These are phyloP conservation scores for Albula goreensis DNA, from an alignment of 2,113 vertebrate species.

Conservation along the genomic window DNA sequence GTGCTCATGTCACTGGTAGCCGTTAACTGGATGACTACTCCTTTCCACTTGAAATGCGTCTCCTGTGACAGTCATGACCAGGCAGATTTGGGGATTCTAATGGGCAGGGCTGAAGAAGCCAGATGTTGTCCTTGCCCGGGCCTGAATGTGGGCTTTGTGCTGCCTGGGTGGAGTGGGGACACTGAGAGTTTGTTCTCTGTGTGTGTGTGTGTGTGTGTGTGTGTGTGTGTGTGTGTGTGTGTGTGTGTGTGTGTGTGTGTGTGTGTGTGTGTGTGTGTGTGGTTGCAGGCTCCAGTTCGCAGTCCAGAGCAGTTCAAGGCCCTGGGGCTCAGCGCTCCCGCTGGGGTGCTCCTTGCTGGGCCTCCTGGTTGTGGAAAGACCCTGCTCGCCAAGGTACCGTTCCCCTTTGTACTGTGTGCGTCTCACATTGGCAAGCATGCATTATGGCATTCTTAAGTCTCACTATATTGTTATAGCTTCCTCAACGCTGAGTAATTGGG, in stretches of 20 bases:
- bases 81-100: not conserved
- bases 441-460: not conserved
- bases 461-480: too few relatives aligned
- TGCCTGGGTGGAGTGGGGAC: not conserved
- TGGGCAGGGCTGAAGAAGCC: not conserved
- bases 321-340: constrained; percentile 83
- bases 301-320: constrained; percentile 85
- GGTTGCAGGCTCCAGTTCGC: constrained; percentile 83
- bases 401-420: not conserved
- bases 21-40: not conserved
- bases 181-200: constrained; percentile 29
- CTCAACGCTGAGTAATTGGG: too few relatives aligned
- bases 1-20: not conserved
- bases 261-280: constrained; percentile 35
- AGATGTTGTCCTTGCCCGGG: too few relatives aligned
- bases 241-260: too few relatives aligned
- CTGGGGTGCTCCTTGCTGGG: constrained; percentile 91
- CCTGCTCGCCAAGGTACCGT: constrained; percentile 85
- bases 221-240: constrained; percentile 39
- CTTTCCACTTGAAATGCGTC: not conserved
- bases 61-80: not conserved
- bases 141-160: constrained; percentile 35
- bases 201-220: constrained; percentile 40
- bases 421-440: not conserved
- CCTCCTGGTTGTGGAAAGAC: constrained; percentile 97